Conservation (phyloP, 2,888 invertebrate species). For the Sphaeridia pumilis region DNA sequence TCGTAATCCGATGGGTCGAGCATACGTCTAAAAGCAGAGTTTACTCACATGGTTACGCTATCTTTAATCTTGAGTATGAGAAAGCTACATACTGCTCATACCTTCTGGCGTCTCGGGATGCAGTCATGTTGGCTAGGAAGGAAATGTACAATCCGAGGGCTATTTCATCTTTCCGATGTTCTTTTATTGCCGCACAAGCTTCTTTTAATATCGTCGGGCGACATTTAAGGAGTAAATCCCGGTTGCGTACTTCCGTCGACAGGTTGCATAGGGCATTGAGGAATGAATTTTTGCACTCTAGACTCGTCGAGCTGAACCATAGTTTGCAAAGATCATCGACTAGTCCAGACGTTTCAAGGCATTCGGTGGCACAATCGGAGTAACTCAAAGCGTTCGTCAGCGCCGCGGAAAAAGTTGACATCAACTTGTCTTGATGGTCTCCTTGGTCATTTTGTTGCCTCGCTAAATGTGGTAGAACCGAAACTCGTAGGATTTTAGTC, state of each 20-base stretch:
- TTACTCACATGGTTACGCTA: no score
- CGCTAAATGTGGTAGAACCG: no score
- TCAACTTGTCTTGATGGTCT: not conserved
- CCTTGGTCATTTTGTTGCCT: no score
- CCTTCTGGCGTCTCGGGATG: conserved; percentile 5
- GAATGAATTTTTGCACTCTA: not conserved
- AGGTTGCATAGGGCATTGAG: conserved; percentile 2
- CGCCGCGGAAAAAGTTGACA: not conserved
- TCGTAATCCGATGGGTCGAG: conserved; percentile 2
- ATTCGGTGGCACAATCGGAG: not conserved
- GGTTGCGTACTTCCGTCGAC: not conserved
- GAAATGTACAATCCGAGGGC: not conserved
- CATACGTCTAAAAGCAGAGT: conserved; percentile 1
- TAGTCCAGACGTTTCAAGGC: not conserved
- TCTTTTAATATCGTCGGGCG: conserved; percentile 1
- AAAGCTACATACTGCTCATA: not conserved
- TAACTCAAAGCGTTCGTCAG: not conserved
- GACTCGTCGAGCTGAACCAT: not conserved
- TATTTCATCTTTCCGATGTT: not conserved
- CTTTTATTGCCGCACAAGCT: not conserved
- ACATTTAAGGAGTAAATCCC: not conserved
- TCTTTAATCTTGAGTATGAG: not conserved
- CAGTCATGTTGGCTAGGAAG: conserved; percentile 11
- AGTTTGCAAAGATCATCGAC: not conserved
- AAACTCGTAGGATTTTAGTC: no score